Evolutionary conservation across 2,113 vertebrate species (phyloP).

Genomic region (Isichthys henryi): DNA sequence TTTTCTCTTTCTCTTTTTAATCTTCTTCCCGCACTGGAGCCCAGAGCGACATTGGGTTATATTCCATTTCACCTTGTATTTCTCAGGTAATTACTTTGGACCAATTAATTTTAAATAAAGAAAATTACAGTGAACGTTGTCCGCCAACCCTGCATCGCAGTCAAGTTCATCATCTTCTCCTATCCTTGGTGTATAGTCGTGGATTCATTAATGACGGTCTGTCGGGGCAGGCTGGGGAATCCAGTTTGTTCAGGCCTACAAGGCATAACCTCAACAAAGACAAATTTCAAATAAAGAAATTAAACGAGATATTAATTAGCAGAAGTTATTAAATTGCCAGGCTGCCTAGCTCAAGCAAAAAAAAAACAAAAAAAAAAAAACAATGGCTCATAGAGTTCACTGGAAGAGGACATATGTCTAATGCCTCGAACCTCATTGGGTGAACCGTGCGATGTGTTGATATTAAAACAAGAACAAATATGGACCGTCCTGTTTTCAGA

Average conservation of each 20-base stretch:
- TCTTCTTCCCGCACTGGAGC: slow-evolving; percentile 42
- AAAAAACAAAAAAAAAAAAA: neutral
- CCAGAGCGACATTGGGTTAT: slow-evolving; percentile 49
- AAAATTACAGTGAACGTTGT: slow-evolving; percentile 38
- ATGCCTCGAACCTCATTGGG: neutral
- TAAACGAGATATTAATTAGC: slow-evolving; percentile 57
- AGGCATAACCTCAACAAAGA: slow-evolving; percentile 39
- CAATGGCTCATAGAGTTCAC: slow-evolving; percentile 44
- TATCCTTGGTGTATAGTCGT: slow-evolving; percentile 36
- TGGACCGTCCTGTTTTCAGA: slow-evolving; percentile 65
- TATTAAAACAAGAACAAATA: slow-evolving; percentile 58
- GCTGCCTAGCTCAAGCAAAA: slow-evolving; percentile 36
- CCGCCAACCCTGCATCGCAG: slow-evolving; percentile 27
- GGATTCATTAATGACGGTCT: slow-evolving; percentile 32
- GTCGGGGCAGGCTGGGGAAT: neutral
- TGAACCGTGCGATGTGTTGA: slow-evolving; percentile 15
- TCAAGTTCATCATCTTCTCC: slow-evolving; percentile 33
- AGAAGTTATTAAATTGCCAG: slow-evolving; percentile 49
- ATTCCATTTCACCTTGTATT: slow-evolving; percentile 50
- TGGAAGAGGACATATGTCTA: slow-evolving; percentile 50
- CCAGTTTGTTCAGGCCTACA: slow-evolving; percentile 29
- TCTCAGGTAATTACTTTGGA: slow-evolving; percentile 56
- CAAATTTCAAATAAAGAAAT: slow-evolving; percentile 43
- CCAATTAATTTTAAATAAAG: slow-evolving; percentile 53
- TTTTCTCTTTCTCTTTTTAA: slow-evolving; percentile 43